phyloP scores from a whole-genome alignment of 2,888 invertebrate genomes.

The Heliconius sara region DNA sequence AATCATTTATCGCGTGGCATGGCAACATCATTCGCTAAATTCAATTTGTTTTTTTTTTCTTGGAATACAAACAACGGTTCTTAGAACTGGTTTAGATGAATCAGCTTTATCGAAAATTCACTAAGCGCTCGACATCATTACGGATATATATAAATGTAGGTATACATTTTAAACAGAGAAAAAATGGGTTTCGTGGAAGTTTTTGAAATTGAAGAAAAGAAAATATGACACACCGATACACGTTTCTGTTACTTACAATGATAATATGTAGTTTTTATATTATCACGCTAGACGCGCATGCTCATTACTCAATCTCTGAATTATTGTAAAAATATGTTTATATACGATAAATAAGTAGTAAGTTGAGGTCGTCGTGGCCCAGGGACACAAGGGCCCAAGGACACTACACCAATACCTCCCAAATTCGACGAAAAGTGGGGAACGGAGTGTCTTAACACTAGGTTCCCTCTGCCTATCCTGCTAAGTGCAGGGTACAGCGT shows the following conservation, averaged over 20 bases:
- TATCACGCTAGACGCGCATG: background rate
- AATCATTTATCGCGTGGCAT: constrained; percentile 1
- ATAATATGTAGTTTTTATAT: background rate
- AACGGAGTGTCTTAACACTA: no score
- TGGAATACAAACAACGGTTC: constrained; percentile 59
- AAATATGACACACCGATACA: constrained; percentile 8
- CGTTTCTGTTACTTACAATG: background rate
- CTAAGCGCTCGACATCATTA: constrained; percentile 35
- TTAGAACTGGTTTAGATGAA: constrained; percentile 60
- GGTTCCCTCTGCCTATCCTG: no score
- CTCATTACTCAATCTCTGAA: background rate
- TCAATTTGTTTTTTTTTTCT: constrained; percentile 37
- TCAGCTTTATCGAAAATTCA: constrained; percentile 53
- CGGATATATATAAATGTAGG: constrained; percentile 19
- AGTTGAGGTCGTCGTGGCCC: no score
- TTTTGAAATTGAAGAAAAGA: background rate
- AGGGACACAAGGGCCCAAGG: no score
- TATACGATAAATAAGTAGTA: no score
- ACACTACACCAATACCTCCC: no score
- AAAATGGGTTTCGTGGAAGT: constrained; percentile 8
- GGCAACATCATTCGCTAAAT: constrained; percentile 31
- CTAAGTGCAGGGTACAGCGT: no score
- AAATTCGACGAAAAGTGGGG: no score
- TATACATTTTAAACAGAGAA: constrained; percentile 45
- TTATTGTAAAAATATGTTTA: no score